phyloP scores from a whole-genome alignment of 2,113 vertebrate genomes.

The Anguilla rostrata region DNA sequence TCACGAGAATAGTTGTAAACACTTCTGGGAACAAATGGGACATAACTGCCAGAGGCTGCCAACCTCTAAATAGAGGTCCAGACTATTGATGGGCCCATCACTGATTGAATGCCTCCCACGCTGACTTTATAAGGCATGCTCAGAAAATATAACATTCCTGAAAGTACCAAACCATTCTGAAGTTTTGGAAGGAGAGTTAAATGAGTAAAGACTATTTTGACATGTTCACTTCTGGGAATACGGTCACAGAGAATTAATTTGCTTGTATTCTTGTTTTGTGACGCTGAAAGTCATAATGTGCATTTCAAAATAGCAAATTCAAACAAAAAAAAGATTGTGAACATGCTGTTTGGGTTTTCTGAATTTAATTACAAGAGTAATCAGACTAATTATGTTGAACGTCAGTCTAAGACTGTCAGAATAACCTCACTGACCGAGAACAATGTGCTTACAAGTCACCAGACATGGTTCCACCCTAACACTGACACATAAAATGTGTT shows the following conservation, averaged over 20 bases:
- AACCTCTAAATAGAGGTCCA: not conserved
- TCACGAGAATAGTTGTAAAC: constrained; percentile 4
- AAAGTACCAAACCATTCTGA: not conserved
- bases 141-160: not conserved
- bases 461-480: not conserved
- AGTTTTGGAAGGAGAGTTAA: not conserved
- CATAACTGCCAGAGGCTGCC: not conserved
- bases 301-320: not conserved
- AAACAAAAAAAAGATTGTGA: not conserved
- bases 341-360: not conserved
- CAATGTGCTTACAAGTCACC: not conserved
- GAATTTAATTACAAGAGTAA: not conserved
- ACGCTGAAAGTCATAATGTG: not conserved
- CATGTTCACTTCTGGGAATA: not conserved
- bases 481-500: not conserved
- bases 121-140: not conserved
- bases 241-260: not conserved
- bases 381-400: not conserved
- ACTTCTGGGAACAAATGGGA: not conserved
- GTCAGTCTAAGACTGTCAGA: not conserved
- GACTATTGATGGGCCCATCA: not conserved
- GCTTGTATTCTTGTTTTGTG: not conserved
- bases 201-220: not conserved
- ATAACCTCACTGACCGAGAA: not conserved
- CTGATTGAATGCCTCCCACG: not conserved